Base-by-base conservation (phyloP, 2,113 vertebrate genomes). In the Lamprotornis superbus region DNA sequence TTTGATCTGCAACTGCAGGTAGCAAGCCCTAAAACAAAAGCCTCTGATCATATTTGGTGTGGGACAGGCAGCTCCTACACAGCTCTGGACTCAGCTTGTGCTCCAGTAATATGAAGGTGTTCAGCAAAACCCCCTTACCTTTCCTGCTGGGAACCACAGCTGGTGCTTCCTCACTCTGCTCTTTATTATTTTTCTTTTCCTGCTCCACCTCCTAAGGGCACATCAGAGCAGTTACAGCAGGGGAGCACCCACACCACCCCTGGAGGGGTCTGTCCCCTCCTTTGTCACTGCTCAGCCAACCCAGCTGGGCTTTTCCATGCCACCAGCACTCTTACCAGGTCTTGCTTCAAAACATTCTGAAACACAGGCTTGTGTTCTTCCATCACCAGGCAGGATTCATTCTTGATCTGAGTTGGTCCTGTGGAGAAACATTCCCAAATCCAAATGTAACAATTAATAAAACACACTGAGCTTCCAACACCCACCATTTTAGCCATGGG, bases 51-150 rank as follows among this genome's bases (percentile, higher is more conserved):
- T 7, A 14, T 21, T 2, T 31, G 12, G 10, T 21, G 11, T 18
- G 42, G 40, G 23, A 28, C 49, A 71, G 35, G 33, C 46, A 75
- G 50, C 20, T 44, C 35, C 39, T n/a, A 23, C 35, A 63, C 24
- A 82, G 24, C 11, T 52, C 23, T 46, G 31, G 28, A 33, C 22
- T 19, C 15, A 3, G 5, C 25, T 35, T 33, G 37, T 10, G 1
- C 35, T 56, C 25, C 47, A 27, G 19, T 7, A 39, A 65, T 2
- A 10, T 0, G 0, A 18, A 16, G 0, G 5, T 5, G 5, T 56
- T 50, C 24, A 49, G 28, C 42, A 47, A 75, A 55, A 55, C 0
- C 3, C 17, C 42, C 82, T 93, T 78, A 97, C 96, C 95, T 96
- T 96, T 96, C 83, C 64, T 90, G 37, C 56, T 86, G 35, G 83